These are phyloP conservation scores for Drosophila rufa DNA, from an alignment of 1,140 invertebrate genomes.

Conservation along the genomic window DNA sequence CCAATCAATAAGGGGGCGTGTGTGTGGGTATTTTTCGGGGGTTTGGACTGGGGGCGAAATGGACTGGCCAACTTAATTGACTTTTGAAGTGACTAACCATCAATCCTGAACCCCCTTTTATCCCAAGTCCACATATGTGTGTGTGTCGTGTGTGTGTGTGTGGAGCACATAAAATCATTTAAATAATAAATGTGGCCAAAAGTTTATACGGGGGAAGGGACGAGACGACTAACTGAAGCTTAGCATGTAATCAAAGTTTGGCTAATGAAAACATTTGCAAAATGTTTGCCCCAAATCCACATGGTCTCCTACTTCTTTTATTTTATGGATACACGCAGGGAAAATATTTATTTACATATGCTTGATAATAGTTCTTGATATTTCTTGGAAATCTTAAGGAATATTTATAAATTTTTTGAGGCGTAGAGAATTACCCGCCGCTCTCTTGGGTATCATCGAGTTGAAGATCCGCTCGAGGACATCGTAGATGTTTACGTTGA, in stretches of 20 bases:
- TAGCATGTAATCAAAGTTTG: slow-evolving; percentile 65
- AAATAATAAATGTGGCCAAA: slow-evolving; percentile 76
- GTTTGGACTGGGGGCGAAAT: slow-evolving; percentile 22
- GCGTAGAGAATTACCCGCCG: slow-evolving; percentile 91
- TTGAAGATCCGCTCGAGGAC: slow-evolving; percentile 93
- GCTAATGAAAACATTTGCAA: slow-evolving; percentile 79
- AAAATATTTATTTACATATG: neutral
- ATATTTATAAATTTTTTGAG: slow-evolving; percentile 64
- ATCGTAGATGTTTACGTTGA: slow-evolving; percentile 96
- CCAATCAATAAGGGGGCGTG: slow-evolving; percentile 36
- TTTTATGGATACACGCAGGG: slow-evolving; percentile 5
- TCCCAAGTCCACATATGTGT: slow-evolving; percentile 14
- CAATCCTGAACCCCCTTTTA: slow-evolving; percentile 22
- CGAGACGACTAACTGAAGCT: slow-evolving; percentile 27
- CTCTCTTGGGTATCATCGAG: slow-evolving; percentile 92
- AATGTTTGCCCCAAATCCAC: slow-evolving; percentile 57
- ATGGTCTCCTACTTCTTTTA: neutral
- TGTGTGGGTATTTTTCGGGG: neutral
- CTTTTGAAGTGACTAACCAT: slow-evolving; percentile 75
- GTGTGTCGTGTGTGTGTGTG: neutral
- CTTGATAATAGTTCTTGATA: neutral
- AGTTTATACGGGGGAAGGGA: slow-evolving; percentile 55
- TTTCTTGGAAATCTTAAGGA: too few species aligned
- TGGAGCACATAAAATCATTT: slow-evolving; percentile 68
- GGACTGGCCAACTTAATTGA: slow-evolving; percentile 74